Conservation (phyloP, 2,888 invertebrate species). For the Neria commutata region DNA sequence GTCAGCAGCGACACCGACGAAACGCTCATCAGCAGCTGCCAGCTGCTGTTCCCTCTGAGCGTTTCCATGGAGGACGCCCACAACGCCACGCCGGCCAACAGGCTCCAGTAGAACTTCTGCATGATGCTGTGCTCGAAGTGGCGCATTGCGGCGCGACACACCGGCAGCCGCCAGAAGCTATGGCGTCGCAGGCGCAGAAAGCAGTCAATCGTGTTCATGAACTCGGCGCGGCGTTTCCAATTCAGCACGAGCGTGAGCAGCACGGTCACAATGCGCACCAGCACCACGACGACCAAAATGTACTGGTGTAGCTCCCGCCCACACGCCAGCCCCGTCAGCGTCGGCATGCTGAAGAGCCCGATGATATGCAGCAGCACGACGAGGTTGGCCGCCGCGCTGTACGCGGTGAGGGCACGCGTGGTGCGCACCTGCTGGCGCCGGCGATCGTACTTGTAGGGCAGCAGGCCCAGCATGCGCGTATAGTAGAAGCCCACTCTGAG, state of each 20-base stretch:
- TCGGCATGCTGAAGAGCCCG: too few species aligned
- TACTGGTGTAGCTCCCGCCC: background rate
- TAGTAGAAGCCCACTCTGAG: too few species aligned
- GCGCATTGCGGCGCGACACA: background rate
- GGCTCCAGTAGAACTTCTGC: background rate
- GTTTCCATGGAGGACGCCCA: background rate
- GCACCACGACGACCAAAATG: background rate
- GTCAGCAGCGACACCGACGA: background rate
- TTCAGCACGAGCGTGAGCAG: background rate
- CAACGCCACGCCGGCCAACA: background rate
- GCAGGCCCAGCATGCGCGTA: background rate
- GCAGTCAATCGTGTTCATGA: background rate
- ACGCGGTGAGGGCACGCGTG: background rate
- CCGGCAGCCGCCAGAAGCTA: background rate
- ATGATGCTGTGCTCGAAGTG: background rate
- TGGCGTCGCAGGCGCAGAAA: background rate
- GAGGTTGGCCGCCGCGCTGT: background rate
- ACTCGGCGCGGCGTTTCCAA: background rate
- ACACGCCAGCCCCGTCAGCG: too few species aligned
- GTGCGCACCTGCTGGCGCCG: background rate
- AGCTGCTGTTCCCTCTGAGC: background rate
- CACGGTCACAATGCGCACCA: background rate
- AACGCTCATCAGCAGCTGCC: background rate
- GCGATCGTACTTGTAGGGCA: background rate
- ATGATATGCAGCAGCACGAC: background rate